Base-by-base conservation (phyloP, 2,888 invertebrate species). In the Andrena haemorrhoa region DNA sequence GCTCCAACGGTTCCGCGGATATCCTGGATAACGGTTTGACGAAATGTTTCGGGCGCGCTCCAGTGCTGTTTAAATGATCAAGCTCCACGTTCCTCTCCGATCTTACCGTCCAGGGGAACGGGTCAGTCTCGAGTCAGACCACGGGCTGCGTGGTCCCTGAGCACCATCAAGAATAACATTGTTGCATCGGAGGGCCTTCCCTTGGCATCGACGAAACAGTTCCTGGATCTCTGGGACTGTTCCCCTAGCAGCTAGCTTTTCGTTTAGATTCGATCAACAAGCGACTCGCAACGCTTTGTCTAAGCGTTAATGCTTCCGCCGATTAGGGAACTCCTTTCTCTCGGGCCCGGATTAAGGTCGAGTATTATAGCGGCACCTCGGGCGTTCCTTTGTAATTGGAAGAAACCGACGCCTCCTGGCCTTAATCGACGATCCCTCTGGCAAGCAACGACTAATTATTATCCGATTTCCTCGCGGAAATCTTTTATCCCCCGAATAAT, bases 401-500 rank as follows among this genome's bases (percentile, higher is more conserved):
- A 76, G 53, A 61, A 69, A 63, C 56, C 75, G 49, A 73, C 63
- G 73, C 63, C 80, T 69, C 56, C 49, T 65, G 72, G 49, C 81
- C 75, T 81, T 84, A 85, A 79, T 85, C 85, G 79, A 75, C 73
- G 47, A 68, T 64, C 51, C 58, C 41, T n/a, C 41, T n/a, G 49
- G 29, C 47, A 20, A 41, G 65, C 69, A 31, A 71, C 61, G 68
- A 73, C 80, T 83, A 84, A 84, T 84, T 84, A 80, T 75, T 83
- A 69, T 29, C 41, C 49, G 71, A 61, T 61, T 61, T 49, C 33
- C 60, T 20, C 12, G 31, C 31, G 31, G 12, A 5, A 8, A 20
- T 51, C 20, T 31, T 31, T 60, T 35, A 61, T 61, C 29, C 61
- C 33, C 20, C 33, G 33, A 10, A 10, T 8, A 35, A 61, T 23